Conservation (phyloP, 2,113 vertebrate genomes). For the Typhlomys cinereus region DNA sequence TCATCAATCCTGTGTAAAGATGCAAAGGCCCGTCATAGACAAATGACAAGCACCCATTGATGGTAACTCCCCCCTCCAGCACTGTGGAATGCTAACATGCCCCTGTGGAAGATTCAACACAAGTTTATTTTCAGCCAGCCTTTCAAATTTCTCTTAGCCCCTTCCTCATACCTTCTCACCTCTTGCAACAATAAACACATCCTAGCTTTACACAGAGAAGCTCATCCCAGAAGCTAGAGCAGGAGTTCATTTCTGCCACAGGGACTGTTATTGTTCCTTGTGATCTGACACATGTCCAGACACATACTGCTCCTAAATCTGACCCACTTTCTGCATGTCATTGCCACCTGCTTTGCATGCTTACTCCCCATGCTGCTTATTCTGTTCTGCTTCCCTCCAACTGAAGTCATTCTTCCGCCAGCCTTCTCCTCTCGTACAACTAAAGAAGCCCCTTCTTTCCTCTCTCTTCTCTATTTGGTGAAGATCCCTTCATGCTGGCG, state of each 20-base stretch:
- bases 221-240: neutral
- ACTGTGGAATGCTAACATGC: neutral
- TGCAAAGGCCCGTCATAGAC: neutral
- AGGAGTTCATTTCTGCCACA: fast-evolving
- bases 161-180: neutral
- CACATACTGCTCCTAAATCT: neutral
- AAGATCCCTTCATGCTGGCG: neutral
- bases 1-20: neutral
- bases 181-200: neutral
- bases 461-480: neutral
- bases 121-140: neutral
- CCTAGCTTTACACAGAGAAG: no score
- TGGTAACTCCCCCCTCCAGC: neutral
- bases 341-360: neutral
- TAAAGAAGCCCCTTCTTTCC: neutral
- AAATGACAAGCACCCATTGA: neutral
- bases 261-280: neutral
- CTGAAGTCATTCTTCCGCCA: neutral
- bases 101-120: neutral
- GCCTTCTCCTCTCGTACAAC: neutral
- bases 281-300: neutral
- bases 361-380: no score
- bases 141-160: neutral
- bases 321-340: neutral
- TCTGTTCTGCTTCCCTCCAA: no score